phyloP scores from a whole-genome alignment of 2,888 invertebrate species.

The Apocheima hispidaria region DNA sequence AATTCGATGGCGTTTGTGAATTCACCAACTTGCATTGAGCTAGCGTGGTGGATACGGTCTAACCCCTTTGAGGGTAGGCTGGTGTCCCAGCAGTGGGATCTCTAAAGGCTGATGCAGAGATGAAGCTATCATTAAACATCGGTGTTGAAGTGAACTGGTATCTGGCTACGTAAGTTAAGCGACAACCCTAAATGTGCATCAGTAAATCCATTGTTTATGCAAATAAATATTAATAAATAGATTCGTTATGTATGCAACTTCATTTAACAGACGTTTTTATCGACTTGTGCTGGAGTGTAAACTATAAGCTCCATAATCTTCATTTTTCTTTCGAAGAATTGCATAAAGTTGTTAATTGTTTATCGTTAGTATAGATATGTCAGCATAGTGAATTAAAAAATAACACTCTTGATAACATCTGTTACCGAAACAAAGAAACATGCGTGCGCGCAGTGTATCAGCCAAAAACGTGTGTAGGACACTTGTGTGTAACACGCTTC shows the following conservation, averaged over 20 bases:
- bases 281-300: constrained; percentile 31
- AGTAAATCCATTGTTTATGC: constrained; percentile 80
- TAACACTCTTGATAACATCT: constrained; percentile 63
- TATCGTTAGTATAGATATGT: constrained; percentile 29
- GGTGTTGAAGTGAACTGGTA: too few species aligned
- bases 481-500: constrained; percentile 55
- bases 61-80: too few species aligned
- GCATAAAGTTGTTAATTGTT: constrained; percentile 34
- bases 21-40: too few species aligned
- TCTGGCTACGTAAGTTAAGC: neutral
- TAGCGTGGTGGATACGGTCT: too few species aligned
- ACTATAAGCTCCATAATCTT: constrained; percentile 33
- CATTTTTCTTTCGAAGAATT: constrained; percentile 35
- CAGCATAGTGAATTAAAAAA: constrained; percentile 39
- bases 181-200: constrained; percentile 44
- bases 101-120: too few species aligned
- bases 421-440: constrained; percentile 60
- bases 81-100: too few species aligned
- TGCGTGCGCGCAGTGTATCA: constrained; percentile 64
- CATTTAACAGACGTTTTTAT: constrained; percentile 63
- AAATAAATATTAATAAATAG: constrained; percentile 73
- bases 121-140: too few species aligned
- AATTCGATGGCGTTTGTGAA: too few species aligned
- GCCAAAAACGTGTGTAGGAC: constrained; percentile 43
- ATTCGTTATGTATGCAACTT: constrained; percentile 64